Evolutionary conservation across 1,140 invertebrate genomes (phyloP), one percentile per base, ranked within the genome.

Genomic region (Hirudo medicinalis): DNA sequence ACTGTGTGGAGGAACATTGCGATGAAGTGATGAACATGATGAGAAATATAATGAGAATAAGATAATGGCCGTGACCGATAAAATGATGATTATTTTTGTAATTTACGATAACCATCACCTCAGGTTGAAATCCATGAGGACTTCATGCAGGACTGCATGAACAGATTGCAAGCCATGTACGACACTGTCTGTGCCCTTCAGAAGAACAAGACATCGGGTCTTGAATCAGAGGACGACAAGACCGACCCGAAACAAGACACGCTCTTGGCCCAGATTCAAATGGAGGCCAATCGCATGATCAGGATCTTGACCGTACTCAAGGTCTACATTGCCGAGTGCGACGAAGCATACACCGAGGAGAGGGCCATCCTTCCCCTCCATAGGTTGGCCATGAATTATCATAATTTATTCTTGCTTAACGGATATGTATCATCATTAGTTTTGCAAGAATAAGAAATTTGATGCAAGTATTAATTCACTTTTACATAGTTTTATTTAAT

Each of bases 261-360:
- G 70, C 80, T 81, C 68, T 80, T 83, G 27, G 84, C 83, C 67
- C 84, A 85, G 73, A 78, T 85, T 73, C 85, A 86, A 75, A 85
- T 87, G 53, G 91, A 93, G 79, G 88, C 90, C n/a, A 87, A 89
- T 67, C 88, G 90, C 81, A 92, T 96, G 88, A 94, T 92, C 80
- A 87, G 94, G 72, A 90, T 97, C 29, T 87, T 97, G 78, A 91
- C 92, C 84, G 92, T 96, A 76, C 86, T 97, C 73, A 89, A 91
- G 77, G 93, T 97, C 83, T 97, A 97, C 80, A 89, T 98, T 71
- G 90, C 89, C 73, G 93, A 97, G 82, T 97, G 93, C 85, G 94
- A 98, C 85, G 88, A 89, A 72, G 88, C 90, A 71, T 97, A 91
- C 83, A 87, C 88, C 32, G 89, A 90, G 15, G 94, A 97, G 80